These are phyloP conservation scores for Pandemis corylana DNA, from an alignment of 2,888 invertebrate genomes.

Conservation along the genomic window DNA sequence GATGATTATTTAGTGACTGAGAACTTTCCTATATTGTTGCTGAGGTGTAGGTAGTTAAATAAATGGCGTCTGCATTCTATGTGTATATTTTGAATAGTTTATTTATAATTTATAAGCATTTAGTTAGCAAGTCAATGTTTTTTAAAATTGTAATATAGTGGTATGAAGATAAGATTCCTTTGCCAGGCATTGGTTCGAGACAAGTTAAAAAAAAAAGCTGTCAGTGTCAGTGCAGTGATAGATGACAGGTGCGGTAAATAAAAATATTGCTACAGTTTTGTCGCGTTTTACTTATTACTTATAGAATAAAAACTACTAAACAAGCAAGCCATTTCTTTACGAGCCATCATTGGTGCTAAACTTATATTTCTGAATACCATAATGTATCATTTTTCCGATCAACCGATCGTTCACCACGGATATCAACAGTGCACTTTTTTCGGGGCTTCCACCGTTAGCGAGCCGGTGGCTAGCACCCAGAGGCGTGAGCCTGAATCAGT, in stretches of 20 bases:
- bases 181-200: neutral
- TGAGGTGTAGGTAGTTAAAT: slow-evolving; percentile 63
- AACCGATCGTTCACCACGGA: slow-evolving; percentile 50
- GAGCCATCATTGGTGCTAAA: neutral
- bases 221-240: neutral
- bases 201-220: neutral
- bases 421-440: slow-evolving; percentile 49
- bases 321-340: neutral
- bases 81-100: neutral
- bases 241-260: neutral
- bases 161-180: neutral
- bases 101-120: neutral
- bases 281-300: neutral
- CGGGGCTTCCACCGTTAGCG: slow-evolving; percentile 37
- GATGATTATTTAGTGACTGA: slow-evolving; percentile 97
- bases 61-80: neutral
- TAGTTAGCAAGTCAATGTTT: neutral
- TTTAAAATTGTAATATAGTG: neutral
- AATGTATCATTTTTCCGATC: slow-evolving; percentile 69
- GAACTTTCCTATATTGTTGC: slow-evolving; percentile 92
- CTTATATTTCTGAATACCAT: neutral
- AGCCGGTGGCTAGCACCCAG: slow-evolving; percentile 45
- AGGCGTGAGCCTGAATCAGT: neutral
- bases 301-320: neutral
- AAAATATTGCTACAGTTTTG: neutral